Evolutionary conservation across 2,113 vertebrate genomes (phyloP).

Genomic region (Podiceps cristatus): DNA sequence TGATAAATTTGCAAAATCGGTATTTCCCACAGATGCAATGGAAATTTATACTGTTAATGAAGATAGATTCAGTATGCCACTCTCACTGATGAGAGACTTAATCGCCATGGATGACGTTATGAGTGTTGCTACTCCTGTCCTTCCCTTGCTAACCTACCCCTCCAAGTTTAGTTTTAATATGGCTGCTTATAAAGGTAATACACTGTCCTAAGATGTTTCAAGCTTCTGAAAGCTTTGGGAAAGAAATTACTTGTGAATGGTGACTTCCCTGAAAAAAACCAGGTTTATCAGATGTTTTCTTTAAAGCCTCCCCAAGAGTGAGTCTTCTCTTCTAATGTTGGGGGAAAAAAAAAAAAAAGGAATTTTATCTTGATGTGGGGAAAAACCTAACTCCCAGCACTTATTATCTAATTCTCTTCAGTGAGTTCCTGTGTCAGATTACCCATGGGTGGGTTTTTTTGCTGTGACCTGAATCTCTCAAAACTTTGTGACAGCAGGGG

Average conservation of each 20-base stretch:
- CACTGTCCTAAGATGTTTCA: neutral
- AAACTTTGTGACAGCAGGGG: conserved; percentile 43
- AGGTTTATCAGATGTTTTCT: neutral
- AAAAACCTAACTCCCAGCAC: neutral
- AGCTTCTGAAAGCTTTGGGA: neutral
- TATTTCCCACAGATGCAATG: neutral
- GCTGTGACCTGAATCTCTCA: conserved; percentile 46
- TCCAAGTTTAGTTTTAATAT: neutral
- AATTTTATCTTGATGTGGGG: neutral
- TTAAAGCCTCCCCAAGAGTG: neutral
- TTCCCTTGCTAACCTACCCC: neutral
- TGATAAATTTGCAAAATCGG: neutral
- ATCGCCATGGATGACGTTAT: accelerated
- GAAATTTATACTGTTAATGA: neutral
- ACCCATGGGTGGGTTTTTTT: neutral
- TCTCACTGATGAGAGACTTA: neutral
- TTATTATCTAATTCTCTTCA: conserved; percentile 9
- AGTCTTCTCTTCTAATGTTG: neutral
- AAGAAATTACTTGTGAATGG: neutral
- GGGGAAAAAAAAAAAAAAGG: neutral
- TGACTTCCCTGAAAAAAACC: neutral
- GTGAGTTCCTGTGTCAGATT: conserved; percentile 29
- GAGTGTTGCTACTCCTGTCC: neutral
- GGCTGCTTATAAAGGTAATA: neutral
- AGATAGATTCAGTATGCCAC: neutral